Conservation (phyloP, 2,888 invertebrate genomes). For the Coelogynopora nodosa region DNA sequence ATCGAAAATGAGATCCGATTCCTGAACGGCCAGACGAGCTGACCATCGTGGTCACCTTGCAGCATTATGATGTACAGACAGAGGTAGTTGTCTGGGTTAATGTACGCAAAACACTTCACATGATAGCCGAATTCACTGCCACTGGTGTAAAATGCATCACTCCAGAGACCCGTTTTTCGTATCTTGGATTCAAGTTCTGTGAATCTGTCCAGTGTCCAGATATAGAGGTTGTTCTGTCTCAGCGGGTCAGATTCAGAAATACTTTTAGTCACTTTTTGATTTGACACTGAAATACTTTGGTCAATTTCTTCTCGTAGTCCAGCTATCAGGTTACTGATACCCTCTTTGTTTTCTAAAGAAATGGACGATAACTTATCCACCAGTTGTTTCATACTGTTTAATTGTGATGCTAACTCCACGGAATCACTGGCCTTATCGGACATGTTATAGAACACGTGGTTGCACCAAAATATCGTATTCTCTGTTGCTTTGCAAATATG, state of each 20-base stretch:
- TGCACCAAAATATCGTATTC: too few relatives aligned
- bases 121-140: neutral
- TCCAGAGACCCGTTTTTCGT: neutral
- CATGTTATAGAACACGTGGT: neutral
- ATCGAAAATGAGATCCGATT: neutral
- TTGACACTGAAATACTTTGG: too few relatives aligned
- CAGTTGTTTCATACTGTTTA: neutral
- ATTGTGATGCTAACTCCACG: too few relatives aligned
- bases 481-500: too few relatives aligned
- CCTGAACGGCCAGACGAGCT: neutral
- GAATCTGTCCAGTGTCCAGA: neutral
- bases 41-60: neutral
- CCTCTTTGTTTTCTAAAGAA: neutral
- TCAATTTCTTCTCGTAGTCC: neutral
- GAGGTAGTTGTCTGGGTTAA: neutral
- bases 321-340: neutral
- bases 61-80: neutral
- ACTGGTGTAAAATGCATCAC: neutral
- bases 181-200: neutral
- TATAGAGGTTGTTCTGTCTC: neutral
- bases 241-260: neutral
- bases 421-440: too few relatives aligned
- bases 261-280: neutral
- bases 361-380: neutral
- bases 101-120: neutral